Percentiles rank a stretch among this genome's conserved stretches.
Conservation (phyloP, 2,113 vertebrate genomes). For the Gallinago undulata region DNA sequence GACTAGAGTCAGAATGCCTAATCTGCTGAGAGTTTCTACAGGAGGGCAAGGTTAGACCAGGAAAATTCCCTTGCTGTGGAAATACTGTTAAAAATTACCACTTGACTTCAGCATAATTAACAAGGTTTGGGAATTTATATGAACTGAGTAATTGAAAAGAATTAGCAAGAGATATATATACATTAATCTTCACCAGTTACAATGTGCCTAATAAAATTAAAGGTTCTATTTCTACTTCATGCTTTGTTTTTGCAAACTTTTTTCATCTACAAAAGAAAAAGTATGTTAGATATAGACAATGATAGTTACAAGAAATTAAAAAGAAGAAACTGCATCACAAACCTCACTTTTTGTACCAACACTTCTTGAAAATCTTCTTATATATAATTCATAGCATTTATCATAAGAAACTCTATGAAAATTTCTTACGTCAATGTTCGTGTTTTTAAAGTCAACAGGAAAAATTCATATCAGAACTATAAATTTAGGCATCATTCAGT, state of each 20-base stretch:
- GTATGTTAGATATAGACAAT: not conserved
- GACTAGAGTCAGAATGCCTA: conserved; percentile 77
- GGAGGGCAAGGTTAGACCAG: conserved; percentile 79
- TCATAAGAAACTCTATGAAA: not conserved
- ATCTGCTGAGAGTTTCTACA: conserved; percentile 79
- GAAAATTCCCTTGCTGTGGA: conserved; percentile 81
- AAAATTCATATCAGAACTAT: not conserved
- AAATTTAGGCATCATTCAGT: not conserved
- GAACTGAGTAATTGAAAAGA: conserved; percentile 87
- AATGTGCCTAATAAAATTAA: conserved; percentile 87
- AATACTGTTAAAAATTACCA: conserved; percentile 79
- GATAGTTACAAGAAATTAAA: not conserved
- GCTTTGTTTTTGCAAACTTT: conserved; percentile 66
- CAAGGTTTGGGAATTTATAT: conserved; percentile 86
- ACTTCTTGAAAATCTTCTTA: not conserved
- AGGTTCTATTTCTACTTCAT: conserved; percentile 54
- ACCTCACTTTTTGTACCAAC: not conserved
- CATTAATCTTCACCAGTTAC: conserved; percentile 90
- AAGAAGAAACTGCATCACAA: not conserved
- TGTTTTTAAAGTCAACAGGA: not conserved
- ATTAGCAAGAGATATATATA: conserved; percentile 86
- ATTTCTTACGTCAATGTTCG: not conserved
- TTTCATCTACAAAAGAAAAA: conserved; percentile 54
- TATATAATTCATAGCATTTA: not conserved
- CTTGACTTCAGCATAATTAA: conserved; percentile 87